These are phyloP conservation scores for Oncorhynchus kisutch DNA, from an alignment of 2,113 vertebrate genomes.

Conservation along the genomic window DNA sequence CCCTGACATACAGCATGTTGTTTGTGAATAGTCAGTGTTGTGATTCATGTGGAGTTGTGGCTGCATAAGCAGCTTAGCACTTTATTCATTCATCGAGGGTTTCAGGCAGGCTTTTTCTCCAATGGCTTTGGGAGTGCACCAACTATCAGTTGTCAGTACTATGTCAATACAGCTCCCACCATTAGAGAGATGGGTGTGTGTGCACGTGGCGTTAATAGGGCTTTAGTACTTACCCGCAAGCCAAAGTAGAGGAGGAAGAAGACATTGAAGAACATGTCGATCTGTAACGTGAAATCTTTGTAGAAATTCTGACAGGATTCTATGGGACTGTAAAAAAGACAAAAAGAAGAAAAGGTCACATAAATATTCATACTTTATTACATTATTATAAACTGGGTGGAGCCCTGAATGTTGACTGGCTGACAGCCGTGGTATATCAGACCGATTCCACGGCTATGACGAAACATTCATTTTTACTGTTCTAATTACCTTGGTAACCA, in stretches of 20 bases:
- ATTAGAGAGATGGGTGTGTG: neutral
- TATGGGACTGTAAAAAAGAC: slow-evolving; percentile 85
- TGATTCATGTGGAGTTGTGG: slow-evolving; percentile 48
- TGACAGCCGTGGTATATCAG: no score
- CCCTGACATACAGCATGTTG: slow-evolving; percentile 29
- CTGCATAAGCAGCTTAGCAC: slow-evolving; percentile 57
- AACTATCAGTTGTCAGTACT: slow-evolving; percentile 29
- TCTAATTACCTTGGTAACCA: no score
- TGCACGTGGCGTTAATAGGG: neutral
- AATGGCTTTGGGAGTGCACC: slow-evolving; percentile 34
- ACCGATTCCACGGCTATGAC: no score
- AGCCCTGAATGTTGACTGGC: no score
- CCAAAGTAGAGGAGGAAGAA: slow-evolving; percentile 99
- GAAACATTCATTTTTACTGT: no score
- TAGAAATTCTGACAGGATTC: slow-evolving; percentile 99
- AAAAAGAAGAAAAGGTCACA: slow-evolving; percentile 9
- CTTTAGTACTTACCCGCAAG: slow-evolving; percentile 85
- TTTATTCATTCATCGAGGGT: slow-evolving; percentile 56
- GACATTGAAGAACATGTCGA: slow-evolving; percentile 99
- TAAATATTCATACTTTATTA: no score
- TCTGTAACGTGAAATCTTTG: slow-evolving; percentile 99
- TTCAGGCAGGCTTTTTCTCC: slow-evolving; percentile 39
- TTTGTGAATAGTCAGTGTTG: slow-evolving; percentile 16
- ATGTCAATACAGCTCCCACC: slow-evolving; percentile 30
- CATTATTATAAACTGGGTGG: no score